Evolutionary conservation across 2,113 vertebrate genomes (phyloP).

Genomic region (Chinchilla lanigera): DNA sequence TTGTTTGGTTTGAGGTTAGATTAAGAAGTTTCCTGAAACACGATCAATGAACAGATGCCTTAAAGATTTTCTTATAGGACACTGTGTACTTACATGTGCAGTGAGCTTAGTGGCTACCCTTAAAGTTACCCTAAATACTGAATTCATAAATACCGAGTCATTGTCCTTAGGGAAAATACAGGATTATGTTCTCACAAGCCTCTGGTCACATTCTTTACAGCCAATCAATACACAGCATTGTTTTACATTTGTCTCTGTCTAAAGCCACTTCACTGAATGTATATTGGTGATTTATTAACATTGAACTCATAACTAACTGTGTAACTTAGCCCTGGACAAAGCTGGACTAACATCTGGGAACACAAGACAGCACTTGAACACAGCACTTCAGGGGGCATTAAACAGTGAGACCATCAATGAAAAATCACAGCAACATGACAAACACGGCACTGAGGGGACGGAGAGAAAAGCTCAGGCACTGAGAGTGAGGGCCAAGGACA

Average conservation of each 20-base stretch:
- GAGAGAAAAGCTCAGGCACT: background rate
- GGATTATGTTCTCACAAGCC: background rate
- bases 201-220: background rate
- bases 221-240: background rate
- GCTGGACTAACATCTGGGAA: background rate
- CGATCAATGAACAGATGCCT: background rate
- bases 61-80: conserved; percentile 25
- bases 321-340: background rate
- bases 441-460: background rate
- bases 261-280: background rate
- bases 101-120: conserved; percentile 5
- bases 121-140: background rate
- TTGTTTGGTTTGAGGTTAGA: conserved; percentile 1
- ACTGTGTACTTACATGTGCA: background rate
- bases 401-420: background rate
- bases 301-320: background rate
- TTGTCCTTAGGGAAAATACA: background rate
- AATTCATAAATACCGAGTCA: background rate
- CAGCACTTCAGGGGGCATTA: background rate
- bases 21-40: conserved; percentile 32
- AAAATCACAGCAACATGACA: background rate
- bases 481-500: background rate
- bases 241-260: conserved; percentile 35
- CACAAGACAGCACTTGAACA: background rate
- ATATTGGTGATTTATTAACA: background rate